These are phyloP conservation scores for Tetrao urogallus DNA, from an alignment of 2,113 vertebrate genomes.

Conservation along the genomic window DNA sequence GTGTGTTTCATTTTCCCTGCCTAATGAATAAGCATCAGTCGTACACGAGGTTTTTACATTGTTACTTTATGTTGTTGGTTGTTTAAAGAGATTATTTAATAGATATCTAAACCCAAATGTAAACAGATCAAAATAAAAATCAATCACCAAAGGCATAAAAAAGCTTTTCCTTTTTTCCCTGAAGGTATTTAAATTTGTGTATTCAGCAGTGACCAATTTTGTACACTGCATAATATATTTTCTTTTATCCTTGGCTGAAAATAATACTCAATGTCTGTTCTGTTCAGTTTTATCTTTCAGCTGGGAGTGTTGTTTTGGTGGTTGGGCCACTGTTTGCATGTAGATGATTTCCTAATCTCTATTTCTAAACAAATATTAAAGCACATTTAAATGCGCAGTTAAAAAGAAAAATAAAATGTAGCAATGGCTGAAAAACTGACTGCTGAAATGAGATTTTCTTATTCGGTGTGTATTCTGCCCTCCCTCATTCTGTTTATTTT, in stretches of 20 bases:
- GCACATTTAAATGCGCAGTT: not conserved
- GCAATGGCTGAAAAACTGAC: not conserved
- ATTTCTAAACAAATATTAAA: not conserved
- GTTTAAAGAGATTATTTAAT: not conserved
- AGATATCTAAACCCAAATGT: not conserved
- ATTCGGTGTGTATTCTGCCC: not conserved
- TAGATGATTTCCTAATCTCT: not conserved
- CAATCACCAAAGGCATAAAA: not conserved
- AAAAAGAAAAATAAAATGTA: not conserved
- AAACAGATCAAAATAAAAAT: not conserved
- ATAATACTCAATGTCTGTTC: not conserved
- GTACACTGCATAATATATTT: not conserved
- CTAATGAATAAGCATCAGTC: not conserved
- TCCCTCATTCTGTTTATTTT: not conserved
- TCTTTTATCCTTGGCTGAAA: not conserved
- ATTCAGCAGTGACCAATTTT: not conserved
- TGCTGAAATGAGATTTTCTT: not conserved
- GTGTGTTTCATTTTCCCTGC: not conserved
- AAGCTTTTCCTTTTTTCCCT: not conserved
- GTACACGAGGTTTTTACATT: not conserved
- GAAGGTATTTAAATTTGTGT: not conserved
- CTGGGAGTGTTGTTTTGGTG: not conserved
- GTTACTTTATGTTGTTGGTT: not conserved
- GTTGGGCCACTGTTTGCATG: not conserved
- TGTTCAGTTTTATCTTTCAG: not conserved